These are phyloP conservation scores for Daubentonia madagascariensis DNA, from an alignment of 2,113 vertebrate genomes.

Conservation along the genomic window DNA sequence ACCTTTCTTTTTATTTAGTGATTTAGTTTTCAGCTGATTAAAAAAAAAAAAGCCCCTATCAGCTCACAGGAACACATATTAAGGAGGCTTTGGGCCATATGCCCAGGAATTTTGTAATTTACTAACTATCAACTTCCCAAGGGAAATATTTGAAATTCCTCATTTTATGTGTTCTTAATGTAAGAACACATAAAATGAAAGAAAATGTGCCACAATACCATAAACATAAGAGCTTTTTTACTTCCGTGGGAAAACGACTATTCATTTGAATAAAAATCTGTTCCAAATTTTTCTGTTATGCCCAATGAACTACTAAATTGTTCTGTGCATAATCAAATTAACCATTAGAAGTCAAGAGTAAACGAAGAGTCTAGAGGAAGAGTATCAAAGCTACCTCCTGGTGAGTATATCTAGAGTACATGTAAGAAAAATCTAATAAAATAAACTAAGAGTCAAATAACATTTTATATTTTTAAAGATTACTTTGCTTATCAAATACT, in stretches of 20 bases:
- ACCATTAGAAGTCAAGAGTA: background rate
- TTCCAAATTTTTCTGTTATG: slow-evolving; percentile 19
- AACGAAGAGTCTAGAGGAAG: background rate
- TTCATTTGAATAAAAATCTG: background rate
- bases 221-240: background rate
- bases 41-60: background rate
- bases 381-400: background rate
- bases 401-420: background rate
- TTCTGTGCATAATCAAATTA: background rate
- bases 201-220: background rate
- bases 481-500: background rate
- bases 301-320: background rate
- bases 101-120: slow-evolving; percentile 57
- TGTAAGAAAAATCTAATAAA: slow-evolving; percentile 13
- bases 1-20: background rate
- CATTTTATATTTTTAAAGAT: slow-evolving; percentile 37
- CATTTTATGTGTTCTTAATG: no score
- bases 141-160: slow-evolving; percentile 55
- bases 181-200: background rate
- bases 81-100: background rate
- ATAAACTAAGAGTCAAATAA: background rate
- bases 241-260: slow-evolving; percentile 18
- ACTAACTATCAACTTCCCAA: slow-evolving; percentile 46
- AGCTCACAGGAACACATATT: slow-evolving; percentile 26
- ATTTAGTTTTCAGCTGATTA: slow-evolving; percentile 13